Conservation (phyloP, 2,888 invertebrate genomes). For the Vanessa cardui region DNA sequence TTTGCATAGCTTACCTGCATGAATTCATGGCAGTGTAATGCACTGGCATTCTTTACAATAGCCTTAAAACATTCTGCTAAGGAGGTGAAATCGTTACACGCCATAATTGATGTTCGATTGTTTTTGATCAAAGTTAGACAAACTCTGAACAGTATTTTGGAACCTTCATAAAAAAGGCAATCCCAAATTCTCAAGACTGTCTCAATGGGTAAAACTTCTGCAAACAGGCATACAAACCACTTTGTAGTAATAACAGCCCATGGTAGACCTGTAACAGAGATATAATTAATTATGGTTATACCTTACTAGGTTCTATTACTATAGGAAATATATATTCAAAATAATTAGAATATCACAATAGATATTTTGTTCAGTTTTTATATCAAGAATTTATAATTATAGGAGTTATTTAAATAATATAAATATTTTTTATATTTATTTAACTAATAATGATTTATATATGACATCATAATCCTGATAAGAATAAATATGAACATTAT, state of each 20-base stretch:
- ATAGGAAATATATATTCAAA: too few relatives aligned
- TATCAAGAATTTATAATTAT: too few relatives aligned
- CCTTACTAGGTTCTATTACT: too few relatives aligned
- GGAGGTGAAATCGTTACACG: constrained; percentile 90
- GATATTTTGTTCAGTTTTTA: too few relatives aligned
- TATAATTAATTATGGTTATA: neutral
- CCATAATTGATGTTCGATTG: constrained; percentile 87
- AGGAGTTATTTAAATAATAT: too few relatives aligned
- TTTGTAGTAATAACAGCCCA: constrained; percentile 96
- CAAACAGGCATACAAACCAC: constrained; percentile 97
- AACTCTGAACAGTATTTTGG: constrained; percentile 95
- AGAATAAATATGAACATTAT: neutral
- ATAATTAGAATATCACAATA: too few relatives aligned
- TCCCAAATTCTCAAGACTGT: constrained; percentile 98
- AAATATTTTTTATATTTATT: neutral
- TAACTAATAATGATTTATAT: too few relatives aligned
- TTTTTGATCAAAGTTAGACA: constrained; percentile 91
- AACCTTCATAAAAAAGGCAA: constrained; percentile 96
- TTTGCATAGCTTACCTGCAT: constrained; percentile 86
- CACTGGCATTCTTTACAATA: constrained; percentile 89
- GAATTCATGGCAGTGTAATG: constrained; percentile 93
- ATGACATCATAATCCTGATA: constrained; percentile 2
- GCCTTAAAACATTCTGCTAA: constrained; percentile 92
- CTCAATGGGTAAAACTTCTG: constrained; percentile 96
- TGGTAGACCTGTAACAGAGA: constrained; percentile 84